phyloP scores from a whole-genome alignment of 2,113 vertebrate genomes.

The Antechinus flavipes region DNA sequence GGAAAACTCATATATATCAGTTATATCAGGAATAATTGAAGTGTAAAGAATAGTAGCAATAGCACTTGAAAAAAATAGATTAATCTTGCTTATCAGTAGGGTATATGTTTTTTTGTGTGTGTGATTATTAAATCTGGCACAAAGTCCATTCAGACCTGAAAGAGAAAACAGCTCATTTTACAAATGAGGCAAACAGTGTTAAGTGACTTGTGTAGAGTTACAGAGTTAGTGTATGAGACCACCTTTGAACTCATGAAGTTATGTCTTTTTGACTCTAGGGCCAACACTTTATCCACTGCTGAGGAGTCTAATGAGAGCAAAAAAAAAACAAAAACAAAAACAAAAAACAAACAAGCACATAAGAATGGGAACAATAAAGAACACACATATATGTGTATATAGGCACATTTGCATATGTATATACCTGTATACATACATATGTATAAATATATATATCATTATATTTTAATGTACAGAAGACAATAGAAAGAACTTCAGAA shows the following conservation, averaged over 20 bases:
- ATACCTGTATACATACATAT: neutral
- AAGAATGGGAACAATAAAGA: neutral
- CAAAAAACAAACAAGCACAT: neutral
- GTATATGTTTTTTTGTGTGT: neutral
- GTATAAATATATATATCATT: no score
- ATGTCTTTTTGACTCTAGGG: neutral
- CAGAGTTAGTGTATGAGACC: neutral
- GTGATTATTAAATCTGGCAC: neutral
- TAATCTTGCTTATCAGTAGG: neutral
- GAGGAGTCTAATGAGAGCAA: neutral
- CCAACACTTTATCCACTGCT: neutral
- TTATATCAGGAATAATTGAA: neutral
- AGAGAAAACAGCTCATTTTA: neutral
- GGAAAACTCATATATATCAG: neutral
- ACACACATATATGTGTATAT: no score
- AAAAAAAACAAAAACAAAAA: neutral
- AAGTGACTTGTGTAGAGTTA: neutral
- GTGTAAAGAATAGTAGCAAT: neutral
- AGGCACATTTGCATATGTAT: no score
- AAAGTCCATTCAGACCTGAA: neutral
- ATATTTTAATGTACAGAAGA: neutral
- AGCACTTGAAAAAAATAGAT: neutral
- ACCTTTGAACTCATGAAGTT: neutral
- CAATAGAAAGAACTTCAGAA: neutral
- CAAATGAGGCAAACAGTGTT: neutral